Conservation (phyloP, 2,888 invertebrate genomes). For the Andrena bicolor region DNA sequence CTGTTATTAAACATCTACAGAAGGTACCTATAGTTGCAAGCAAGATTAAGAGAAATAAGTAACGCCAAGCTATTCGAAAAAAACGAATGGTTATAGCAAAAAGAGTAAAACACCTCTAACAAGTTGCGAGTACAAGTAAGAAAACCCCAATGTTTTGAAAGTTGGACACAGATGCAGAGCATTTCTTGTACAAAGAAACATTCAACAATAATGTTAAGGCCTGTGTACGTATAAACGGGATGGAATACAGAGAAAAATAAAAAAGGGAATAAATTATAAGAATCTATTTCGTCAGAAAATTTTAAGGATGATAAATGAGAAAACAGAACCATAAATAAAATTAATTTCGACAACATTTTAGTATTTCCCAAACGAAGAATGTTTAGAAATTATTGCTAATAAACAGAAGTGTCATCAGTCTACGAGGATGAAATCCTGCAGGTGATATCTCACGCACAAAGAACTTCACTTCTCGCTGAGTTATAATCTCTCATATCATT, state of each 20-base stretch:
- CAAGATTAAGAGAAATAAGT: too few species aligned
- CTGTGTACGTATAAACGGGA: too few species aligned
- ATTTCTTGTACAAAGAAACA: too few species aligned
- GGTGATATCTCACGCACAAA: slow-evolving; percentile 62
- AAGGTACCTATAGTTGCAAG: background rate
- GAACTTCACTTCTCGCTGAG: slow-evolving; percentile 67
- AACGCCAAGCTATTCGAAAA: too few species aligned
- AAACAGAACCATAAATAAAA: background rate
- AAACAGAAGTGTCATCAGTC: slow-evolving; percentile 61
- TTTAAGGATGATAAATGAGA: background rate
- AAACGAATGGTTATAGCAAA: background rate
- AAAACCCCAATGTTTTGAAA: too few species aligned
- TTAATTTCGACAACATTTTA: background rate
- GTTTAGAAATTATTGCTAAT: slow-evolving; percentile 50
- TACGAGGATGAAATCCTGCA: slow-evolving; percentile 52
- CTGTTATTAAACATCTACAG: background rate
- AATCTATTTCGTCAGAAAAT: background rate
- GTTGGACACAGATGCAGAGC: too few species aligned
- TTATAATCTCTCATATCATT: slow-evolving; percentile 79
- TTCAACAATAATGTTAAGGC: too few species aligned
- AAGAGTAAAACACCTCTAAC: background rate
- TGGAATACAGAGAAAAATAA: too few species aligned
- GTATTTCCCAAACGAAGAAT: background rate
- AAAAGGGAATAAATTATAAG: background rate
- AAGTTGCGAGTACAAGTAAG: too few species aligned